Evolutionary conservation across 2,113 vertebrate genomes (phyloP).

Genomic region (Pristiophorus japonicus): DNA sequence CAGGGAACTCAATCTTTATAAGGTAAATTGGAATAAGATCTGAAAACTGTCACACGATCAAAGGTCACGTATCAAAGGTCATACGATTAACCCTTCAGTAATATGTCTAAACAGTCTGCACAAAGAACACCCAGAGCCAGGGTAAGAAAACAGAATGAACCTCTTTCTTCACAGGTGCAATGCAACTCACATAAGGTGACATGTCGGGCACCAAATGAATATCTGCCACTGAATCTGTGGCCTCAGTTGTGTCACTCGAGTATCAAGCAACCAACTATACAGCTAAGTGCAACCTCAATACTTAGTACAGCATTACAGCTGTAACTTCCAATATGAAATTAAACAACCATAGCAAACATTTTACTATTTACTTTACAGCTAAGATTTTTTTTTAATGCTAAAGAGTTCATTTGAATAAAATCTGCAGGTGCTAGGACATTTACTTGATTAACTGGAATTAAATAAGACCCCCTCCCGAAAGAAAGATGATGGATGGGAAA

Average conservation of each 20-base stretch:
- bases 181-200: neutral
- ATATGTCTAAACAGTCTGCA: neutral
- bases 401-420: no score
- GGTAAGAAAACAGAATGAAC: neutral
- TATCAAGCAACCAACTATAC: neutral
- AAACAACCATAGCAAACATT: neutral
- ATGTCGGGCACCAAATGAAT: neutral
- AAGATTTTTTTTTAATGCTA: neutral
- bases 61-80: neutral
- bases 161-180: neutral
- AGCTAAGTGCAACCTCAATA: neutral
- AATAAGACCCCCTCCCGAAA: neutral
- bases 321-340: neutral
- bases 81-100: neutral
- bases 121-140: neutral
- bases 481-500: neutral
- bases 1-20: neutral
- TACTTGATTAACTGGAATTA: neutral
- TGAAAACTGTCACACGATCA: neutral
- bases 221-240: neutral
- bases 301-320: neutral
- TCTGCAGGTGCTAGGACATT: neutral
- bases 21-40: neutral
- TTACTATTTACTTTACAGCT: neutral
- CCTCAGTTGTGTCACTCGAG: neutral